A percentile compares a stretch with the other conserved stretches of the same genome.
Conservation (phyloP, 2,888 invertebrate genomes). For the Drosophila maculinotata region DNA sequence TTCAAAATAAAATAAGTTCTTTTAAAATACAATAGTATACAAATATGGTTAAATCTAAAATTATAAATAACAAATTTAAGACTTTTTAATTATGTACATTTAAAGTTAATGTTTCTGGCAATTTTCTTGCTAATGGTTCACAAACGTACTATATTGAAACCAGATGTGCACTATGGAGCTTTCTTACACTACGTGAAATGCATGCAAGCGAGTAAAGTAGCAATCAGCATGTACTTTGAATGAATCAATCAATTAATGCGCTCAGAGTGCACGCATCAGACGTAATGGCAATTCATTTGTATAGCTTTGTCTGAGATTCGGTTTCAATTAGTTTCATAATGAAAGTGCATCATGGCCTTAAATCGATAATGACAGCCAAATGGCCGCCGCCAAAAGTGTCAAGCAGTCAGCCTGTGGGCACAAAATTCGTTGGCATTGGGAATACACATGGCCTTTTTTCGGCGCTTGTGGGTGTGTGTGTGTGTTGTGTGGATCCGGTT, state of each 20-base stretch:
- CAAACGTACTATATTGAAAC: no score
- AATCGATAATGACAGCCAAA: slow-evolving; percentile 31
- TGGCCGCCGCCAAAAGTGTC: slow-evolving; percentile 1
- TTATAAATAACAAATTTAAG: no score
- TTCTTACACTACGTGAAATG: no score
- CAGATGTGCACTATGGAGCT: no score
- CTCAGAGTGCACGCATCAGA: neutral
- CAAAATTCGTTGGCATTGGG: no score
- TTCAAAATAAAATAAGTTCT: no score
- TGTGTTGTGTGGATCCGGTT: slow-evolving; percentile 30
- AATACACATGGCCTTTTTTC: neutral
- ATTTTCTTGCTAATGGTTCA: no score
- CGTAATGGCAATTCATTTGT: slow-evolving; percentile 12
- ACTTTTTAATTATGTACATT: no score
- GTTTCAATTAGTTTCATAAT: slow-evolving; percentile 28
- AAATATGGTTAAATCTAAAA: no score
- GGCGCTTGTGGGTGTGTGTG: slow-evolving; percentile 11
- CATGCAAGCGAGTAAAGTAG: no score
- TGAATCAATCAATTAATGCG: neutral
- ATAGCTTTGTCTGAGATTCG: slow-evolving; percentile 15
- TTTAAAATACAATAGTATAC: no score
- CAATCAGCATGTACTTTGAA: slow-evolving; percentile 12
- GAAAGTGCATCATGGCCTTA: slow-evolving; percentile 27
- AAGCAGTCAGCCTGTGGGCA: slow-evolving; percentile 5
- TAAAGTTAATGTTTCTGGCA: no score